A percentile compares a stretch with the other conserved stretches of the same genome.
These are phyloP conservation scores for Apteryx owenii DNA, from an alignment of 2,113 vertebrate genomes.

Conservation along the genomic window DNA sequence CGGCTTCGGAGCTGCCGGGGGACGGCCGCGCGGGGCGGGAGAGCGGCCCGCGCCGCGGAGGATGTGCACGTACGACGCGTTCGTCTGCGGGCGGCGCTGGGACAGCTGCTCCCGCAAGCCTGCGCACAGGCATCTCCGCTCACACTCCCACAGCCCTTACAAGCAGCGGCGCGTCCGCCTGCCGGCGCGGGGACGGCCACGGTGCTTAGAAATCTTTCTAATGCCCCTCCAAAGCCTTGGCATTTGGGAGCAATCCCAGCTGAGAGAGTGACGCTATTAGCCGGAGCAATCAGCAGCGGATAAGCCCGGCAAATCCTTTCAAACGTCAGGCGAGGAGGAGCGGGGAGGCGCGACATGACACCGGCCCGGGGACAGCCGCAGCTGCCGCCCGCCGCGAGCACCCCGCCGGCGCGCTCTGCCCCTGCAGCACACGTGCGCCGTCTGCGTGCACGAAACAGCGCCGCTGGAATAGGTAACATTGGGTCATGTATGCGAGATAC, in stretches of 20 bases:
- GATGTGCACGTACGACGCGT: background rate
- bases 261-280: fast-evolving
- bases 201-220: background rate
- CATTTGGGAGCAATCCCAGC: background rate
- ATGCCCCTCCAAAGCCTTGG: background rate
- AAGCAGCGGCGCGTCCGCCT: background rate
- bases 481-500: background rate
- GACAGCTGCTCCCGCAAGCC: too few species aligned
- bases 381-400: background rate
- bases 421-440: fast-evolving
- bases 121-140: background rate
- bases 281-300: background rate
- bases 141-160: background rate
- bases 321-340: background rate
- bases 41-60: too few species aligned
- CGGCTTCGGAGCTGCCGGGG: too few species aligned
- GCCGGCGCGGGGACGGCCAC: background rate
- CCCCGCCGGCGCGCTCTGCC: fast-evolving
- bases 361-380: background rate
- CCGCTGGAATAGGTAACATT: background rate
- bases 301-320: background rate
- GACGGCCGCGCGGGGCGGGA: too few species aligned
- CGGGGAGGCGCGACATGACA: background rate
- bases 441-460: fast-evolving
- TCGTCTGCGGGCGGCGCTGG: too few species aligned